Percentiles rank a stretch among this genome's conserved stretches.
These are phyloP conservation scores for Aethes cnicana DNA, from an alignment of 2,888 invertebrate genomes.

Conservation along the genomic window DNA sequence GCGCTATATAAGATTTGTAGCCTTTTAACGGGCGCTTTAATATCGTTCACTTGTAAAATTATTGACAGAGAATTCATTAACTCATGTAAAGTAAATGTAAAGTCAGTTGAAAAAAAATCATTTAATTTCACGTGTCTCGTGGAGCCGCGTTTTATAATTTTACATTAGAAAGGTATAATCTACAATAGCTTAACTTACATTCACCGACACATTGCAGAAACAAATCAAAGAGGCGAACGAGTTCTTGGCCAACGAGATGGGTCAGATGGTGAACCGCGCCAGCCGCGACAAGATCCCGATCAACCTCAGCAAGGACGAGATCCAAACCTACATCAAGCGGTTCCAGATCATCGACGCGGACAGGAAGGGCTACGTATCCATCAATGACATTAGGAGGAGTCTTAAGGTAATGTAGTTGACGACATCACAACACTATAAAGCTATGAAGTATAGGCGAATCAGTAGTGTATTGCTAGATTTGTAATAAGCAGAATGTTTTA, in stretches of 20 bases:
- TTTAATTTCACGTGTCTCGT: no score
- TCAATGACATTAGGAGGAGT: slow-evolving; percentile 97
- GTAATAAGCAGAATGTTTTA: no score
- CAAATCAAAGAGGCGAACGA: slow-evolving; percentile 91
- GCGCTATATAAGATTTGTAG: no score
- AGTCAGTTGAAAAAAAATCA: no score
- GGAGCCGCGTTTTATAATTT: no score
- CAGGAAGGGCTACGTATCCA: slow-evolving; percentile 98
- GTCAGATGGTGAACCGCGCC: slow-evolving; percentile 94
- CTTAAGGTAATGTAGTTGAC: slow-evolving; percentile 87
- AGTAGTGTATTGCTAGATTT: no score
- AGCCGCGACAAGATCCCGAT: slow-evolving; percentile 94
- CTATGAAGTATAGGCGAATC: no score
- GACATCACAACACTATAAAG: not conserved
- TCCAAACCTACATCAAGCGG: slow-evolving; percentile 95
- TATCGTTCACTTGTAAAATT: not conserved
- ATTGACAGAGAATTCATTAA: slow-evolving; percentile 1
- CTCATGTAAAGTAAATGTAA: no score
- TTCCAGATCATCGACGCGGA: slow-evolving; percentile 98
- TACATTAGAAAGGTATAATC: no score
- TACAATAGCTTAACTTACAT: no score
- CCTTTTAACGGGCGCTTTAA: no score
- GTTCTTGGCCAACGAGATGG: slow-evolving; percentile 98
- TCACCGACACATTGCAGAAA: slow-evolving; percentile 75
- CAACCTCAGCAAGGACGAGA: slow-evolving; percentile 96